phyloP scores from a whole-genome alignment of 2,797 vertebrate genomes.

The Lophius americanus region DNA sequence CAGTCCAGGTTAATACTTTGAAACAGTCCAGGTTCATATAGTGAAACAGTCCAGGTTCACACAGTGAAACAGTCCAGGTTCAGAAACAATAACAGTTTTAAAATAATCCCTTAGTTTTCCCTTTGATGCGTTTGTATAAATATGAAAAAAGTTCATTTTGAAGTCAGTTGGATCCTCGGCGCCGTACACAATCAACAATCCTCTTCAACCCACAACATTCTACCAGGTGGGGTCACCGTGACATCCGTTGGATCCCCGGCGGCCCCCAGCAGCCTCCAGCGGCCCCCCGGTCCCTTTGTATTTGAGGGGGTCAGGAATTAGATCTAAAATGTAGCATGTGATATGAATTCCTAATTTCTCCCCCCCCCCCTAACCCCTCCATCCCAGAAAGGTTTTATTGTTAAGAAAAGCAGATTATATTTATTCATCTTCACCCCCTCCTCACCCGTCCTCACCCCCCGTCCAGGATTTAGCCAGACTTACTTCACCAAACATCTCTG shows the following conservation, averaged over 20 bases:
- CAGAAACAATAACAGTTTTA: too few species aligned
- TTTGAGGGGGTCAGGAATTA: conserved; percentile 75
- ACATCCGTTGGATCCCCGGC: neutral
- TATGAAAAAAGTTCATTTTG: too few species aligned
- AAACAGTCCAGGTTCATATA: too few species aligned
- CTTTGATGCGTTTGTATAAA: too few species aligned
- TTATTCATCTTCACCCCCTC: conserved; percentile 83
- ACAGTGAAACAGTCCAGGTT: too few species aligned
- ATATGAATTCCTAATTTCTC: conserved; percentile 89
- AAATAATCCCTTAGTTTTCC: too few species aligned
- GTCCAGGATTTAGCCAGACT: conserved; percentile 91
- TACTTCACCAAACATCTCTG: conserved; percentile 94
- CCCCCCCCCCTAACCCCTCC: conserved; percentile 20
- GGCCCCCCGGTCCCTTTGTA: conserved; percentile 24
- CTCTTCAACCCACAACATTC: too few species aligned
- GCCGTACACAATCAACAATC: too few species aligned
- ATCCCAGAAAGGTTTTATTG: conserved; percentile 79
- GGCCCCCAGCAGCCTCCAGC: conserved; percentile 30
- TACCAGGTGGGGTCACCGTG: neutral
- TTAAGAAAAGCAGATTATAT: conserved; percentile 91
- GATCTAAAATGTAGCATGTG: conserved; percentile 85
- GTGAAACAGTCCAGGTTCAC: too few species aligned
- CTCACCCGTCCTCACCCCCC: conserved; percentile 68
- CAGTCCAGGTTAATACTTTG: too few species aligned
- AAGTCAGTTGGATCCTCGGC: too few species aligned